These are phyloP conservation scores for Incurvaria masculella DNA, from an alignment of 2,888 invertebrate genomes.

Conservation along the genomic window DNA sequence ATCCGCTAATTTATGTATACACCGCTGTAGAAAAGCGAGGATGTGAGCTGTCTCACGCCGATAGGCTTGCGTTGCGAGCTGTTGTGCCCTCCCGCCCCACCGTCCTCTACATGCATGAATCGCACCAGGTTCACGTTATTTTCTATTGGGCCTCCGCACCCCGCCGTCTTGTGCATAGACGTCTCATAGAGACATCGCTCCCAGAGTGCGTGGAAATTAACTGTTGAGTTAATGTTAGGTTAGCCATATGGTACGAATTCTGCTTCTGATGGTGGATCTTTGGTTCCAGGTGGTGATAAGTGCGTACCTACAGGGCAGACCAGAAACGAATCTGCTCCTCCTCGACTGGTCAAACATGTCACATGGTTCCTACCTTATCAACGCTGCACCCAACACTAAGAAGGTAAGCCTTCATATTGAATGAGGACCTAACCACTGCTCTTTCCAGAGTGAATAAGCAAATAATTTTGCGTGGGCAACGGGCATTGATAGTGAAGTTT, in stretches of 20 bases:
- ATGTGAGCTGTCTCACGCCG: too few relatives aligned
- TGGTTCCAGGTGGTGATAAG: slow-evolving; percentile 41
- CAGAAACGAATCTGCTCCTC: slow-evolving; percentile 40
- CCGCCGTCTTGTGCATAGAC: background rate
- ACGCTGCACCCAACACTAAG: slow-evolving; percentile 59
- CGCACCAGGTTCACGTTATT: too few relatives aligned
- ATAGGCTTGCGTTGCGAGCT: too few relatives aligned
- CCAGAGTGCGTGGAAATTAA: background rate
- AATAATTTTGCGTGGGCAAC: too few relatives aligned
- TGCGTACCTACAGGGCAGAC: slow-evolving; percentile 41
- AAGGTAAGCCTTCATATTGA: slow-evolving; percentile 45
- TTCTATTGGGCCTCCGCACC: background rate
- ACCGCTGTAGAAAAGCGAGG: too few relatives aligned
- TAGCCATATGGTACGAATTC: background rate
- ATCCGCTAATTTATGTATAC: too few relatives aligned
- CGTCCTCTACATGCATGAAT: too few relatives aligned
- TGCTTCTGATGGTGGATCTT: background rate
- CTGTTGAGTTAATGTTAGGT: background rate
- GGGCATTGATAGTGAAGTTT: too few relatives aligned
- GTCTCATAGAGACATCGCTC: background rate
- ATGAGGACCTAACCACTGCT: too few relatives aligned
- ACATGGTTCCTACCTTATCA: slow-evolving; percentile 50
- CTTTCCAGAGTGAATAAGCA: too few relatives aligned
- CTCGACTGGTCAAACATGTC: slow-evolving; percentile 54
- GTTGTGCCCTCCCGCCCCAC: too few relatives aligned